Percentiles rank a stretch among this genome's conserved stretches.
Evolutionary conservation across 2,113 vertebrate species (phyloP).

Genomic region (Cynopterus brachyotis): DNA sequence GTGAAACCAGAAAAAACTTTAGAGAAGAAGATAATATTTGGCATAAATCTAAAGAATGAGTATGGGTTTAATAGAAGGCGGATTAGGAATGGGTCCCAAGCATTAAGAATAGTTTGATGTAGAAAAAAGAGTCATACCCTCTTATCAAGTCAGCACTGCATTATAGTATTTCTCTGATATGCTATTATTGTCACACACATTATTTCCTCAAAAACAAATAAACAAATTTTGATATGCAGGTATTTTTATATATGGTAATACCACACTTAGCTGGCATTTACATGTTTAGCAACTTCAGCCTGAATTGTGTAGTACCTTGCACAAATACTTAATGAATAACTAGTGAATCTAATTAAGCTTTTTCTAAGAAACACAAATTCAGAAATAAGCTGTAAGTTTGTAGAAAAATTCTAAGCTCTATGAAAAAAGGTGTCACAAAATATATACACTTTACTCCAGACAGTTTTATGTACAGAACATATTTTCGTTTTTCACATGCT

Average conservation of each 20-base stretch:
- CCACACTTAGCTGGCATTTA: neutral
- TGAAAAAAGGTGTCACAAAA: neutral
- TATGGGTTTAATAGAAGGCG: neutral
- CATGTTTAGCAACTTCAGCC: neutral
- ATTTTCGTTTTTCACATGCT: neutral
- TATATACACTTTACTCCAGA: neutral
- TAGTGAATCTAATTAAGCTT: neutral
- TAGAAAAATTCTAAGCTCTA: constrained; percentile 1
- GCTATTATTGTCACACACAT: neutral
- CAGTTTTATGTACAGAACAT: neutral
- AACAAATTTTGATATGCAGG: neutral
- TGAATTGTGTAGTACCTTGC: neutral
- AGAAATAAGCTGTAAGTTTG: neutral
- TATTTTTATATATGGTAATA: neutral
- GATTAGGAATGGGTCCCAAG: neutral
- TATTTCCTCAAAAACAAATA: neutral
- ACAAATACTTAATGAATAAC: neutral
- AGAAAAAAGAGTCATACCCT: neutral
- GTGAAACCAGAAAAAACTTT: neutral
- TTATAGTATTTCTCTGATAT: neutral
- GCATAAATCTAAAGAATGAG: neutral
- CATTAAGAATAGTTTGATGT: neutral
- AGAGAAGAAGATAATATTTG: neutral
- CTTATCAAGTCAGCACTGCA: neutral
- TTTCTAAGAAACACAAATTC: neutral